These are phyloP conservation scores for Melanerpes formicivorus DNA, from an alignment of 2,113 vertebrate genomes.

Conservation along the genomic window DNA sequence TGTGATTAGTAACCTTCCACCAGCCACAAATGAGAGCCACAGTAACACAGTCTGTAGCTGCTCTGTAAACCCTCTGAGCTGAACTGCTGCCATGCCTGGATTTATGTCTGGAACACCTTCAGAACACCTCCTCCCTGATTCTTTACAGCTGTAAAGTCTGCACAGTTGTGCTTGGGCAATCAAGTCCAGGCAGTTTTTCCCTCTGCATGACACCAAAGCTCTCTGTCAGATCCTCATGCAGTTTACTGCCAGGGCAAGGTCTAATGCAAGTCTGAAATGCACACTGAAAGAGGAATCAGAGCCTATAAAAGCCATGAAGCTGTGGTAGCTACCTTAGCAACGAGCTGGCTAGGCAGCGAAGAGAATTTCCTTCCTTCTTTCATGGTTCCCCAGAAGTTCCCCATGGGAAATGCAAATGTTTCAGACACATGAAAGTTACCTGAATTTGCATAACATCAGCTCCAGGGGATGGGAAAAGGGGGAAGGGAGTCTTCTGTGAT, in stretches of 20 bases:
- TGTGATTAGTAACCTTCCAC: too few relatives aligned
- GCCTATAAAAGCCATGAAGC: background rate
- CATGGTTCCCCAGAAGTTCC: background rate
- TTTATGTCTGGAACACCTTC: background rate
- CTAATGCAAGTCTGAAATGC: background rate
- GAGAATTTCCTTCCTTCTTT: background rate
- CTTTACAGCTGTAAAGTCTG: background rate
- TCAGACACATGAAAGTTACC: background rate
- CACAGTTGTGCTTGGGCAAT: background rate
- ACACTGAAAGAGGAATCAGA: background rate
- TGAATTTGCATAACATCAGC: background rate
- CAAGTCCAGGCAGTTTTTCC: background rate
- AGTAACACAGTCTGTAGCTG: background rate
- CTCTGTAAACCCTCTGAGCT: background rate
- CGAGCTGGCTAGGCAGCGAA: background rate
- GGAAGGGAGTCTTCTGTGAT: background rate
- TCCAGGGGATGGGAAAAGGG: background rate
- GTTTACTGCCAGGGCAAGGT: background rate
- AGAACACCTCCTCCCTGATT: background rate
- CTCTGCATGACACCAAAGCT: background rate
- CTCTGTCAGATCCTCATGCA: background rate
- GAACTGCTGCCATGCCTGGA: background rate
- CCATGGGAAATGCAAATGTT: background rate
- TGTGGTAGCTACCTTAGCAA: background rate
- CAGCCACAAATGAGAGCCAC: too few relatives aligned